phyloP scores from a whole-genome alignment of 2,888 invertebrate genomes.

The Philaethria dido region DNA sequence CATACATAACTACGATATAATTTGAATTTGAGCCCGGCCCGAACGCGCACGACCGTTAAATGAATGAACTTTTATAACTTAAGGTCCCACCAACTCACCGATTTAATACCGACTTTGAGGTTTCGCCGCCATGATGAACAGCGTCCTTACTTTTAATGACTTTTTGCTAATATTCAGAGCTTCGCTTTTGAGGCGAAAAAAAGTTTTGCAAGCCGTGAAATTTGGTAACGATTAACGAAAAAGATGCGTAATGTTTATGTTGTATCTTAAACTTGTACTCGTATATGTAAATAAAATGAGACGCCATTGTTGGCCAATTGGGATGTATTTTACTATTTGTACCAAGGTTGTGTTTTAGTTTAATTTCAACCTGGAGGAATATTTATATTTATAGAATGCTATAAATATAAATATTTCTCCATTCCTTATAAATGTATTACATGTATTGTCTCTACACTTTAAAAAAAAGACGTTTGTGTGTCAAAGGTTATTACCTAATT shows the following conservation, averaged over 20 bases:
- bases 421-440: too few relatives aligned
- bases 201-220: slow-evolving; percentile 56
- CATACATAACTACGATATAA: slow-evolving; percentile 56
- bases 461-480: too few relatives aligned
- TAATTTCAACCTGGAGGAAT: too few relatives aligned
- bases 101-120: slow-evolving; percentile 79
- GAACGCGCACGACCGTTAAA: slow-evolving; percentile 79
- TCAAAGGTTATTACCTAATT: too few relatives aligned
- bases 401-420: too few relatives aligned
- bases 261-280: background rate
- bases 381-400: too few relatives aligned
- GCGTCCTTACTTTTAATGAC: slow-evolving; percentile 82
- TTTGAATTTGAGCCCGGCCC: slow-evolving; percentile 66
- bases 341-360: too few relatives aligned
- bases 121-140: slow-evolving; percentile 74
- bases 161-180: slow-evolving; percentile 81
- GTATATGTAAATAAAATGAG: background rate
- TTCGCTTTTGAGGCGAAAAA: slow-evolving; percentile 65
- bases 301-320: background rate
- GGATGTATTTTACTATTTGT: background rate
- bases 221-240: slow-evolving; percentile 59
- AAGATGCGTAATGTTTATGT: slow-evolving; percentile 33
- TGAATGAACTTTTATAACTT: slow-evolving; percentile 83
- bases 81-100: slow-evolving; percentile 66
- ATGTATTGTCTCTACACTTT: too few relatives aligned